phyloP scores from a whole-genome alignment of 2,797 vertebrate genomes.

The Tangara arthus region DNA sequence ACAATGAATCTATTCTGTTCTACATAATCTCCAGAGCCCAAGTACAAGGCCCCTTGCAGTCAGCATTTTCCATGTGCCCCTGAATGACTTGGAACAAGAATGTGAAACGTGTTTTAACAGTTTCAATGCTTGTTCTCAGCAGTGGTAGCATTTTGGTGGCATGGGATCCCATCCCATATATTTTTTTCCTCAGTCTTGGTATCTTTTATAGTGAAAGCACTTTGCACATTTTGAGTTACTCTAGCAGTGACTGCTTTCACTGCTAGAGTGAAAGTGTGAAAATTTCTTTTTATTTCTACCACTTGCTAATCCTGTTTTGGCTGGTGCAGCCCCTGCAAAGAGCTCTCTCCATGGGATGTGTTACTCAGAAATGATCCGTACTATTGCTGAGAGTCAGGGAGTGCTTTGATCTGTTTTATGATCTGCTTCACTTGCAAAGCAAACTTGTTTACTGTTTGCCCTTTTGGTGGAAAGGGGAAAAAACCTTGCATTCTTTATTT shows the following conservation, averaged over 20 bases:
- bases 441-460: constrained; percentile 1
- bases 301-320: constrained; percentile 61
- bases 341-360: constrained; percentile 43
- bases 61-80: neutral
- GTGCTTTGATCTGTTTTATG: constrained; percentile 21
- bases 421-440: neutral
- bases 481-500: neutral
- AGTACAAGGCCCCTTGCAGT: neutral
- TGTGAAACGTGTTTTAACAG: neutral
- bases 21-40: neutral
- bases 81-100: neutral
- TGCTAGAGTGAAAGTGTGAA: constrained; percentile 50
- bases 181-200: neutral
- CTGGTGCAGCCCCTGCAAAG: constrained; percentile 39
- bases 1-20: neutral
- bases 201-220: constrained; percentile 4
- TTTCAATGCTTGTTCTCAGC: neutral
- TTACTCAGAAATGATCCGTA: constrained; percentile 17
- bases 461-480: neutral
- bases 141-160: neutral
- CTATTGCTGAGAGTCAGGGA: neutral
- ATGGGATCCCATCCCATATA: neutral
- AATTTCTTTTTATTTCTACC: constrained; percentile 41
- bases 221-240: constrained; percentile 36
- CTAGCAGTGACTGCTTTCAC: constrained; percentile 32